Percentiles rank a stretch among this genome's conserved stretches.
Evolutionary conservation across 2,888 invertebrate genomes (phyloP).

Genomic region (Drosophila merina): DNA sequence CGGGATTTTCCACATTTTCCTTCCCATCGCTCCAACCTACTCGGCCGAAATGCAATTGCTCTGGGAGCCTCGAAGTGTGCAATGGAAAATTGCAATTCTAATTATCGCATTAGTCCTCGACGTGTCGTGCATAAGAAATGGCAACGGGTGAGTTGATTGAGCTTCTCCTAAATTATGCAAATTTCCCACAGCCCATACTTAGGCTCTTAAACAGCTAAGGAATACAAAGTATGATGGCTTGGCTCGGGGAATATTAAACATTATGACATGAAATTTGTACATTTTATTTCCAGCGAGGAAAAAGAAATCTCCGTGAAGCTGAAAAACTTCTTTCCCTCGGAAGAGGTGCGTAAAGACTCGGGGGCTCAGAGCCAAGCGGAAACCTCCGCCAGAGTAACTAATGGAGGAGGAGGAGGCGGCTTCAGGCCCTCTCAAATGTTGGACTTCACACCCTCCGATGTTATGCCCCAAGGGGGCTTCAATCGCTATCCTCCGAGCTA

Average conservation of each 20-base stretch:
- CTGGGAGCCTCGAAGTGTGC: constrained; percentile 76
- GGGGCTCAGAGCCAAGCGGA: not conserved
- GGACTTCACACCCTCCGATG: constrained; percentile 79
- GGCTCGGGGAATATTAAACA: not conserved
- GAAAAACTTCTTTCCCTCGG: constrained; percentile 68
- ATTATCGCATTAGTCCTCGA: constrained; percentile 82
- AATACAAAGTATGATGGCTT: not conserved
- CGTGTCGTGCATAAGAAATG: constrained; percentile 83
- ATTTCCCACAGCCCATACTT: constrained; percentile 34
- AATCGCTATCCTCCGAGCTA: constrained; percentile 70
- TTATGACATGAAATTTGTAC: not conserved
- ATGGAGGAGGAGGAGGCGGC: constrained; percentile 43
- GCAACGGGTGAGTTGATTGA: constrained; percentile 74
- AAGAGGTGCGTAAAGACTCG: constrained; percentile 32
- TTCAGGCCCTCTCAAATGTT: constrained; percentile 78
- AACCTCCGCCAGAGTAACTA: constrained; percentile 52
- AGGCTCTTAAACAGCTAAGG: not conserved
- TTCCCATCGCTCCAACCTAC: not conserved
- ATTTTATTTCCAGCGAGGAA: constrained; percentile 8
- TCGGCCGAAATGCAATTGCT: constrained; percentile 58
- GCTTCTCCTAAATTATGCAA: constrained; percentile 66
- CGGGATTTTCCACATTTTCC: constrained; percentile 53
- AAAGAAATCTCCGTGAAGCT: constrained; percentile 59
- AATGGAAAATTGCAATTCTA: constrained; percentile 82
- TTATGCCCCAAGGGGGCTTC: constrained; percentile 40